phyloP scores from a whole-genome alignment of 2,888 invertebrate genomes.

The Sarcophaga caerulescens region DNA sequence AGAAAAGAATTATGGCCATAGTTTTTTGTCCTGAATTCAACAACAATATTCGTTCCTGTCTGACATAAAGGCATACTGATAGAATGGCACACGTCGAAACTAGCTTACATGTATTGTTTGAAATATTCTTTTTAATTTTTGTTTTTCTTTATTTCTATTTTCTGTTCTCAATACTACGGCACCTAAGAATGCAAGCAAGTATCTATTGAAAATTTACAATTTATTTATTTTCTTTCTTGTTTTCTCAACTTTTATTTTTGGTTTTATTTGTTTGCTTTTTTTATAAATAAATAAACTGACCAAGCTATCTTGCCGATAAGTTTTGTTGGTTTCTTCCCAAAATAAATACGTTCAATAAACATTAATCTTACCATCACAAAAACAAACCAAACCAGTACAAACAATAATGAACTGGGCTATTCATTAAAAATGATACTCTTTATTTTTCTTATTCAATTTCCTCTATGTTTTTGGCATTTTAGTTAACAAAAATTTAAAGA shows the following conservation, averaged over 20 bases:
- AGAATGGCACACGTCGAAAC: not conserved
- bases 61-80: not conserved
- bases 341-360: conserved; percentile 35
- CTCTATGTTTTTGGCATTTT: too few species aligned
- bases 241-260: not conserved
- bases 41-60: not conserved
- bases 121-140: not conserved
- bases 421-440: conserved; percentile 29
- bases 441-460: not conserved
- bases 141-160: too few species aligned
- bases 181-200: not conserved
- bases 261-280: too few species aligned
- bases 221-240: too few species aligned
- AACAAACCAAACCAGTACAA: conserved; percentile 38
- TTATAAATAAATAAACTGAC: conserved; percentile 44
- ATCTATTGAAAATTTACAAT: too few species aligned
- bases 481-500: too few species aligned
- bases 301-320: conserved; percentile 43
- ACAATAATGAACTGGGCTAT: conserved; percentile 58
- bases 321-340: not conserved
- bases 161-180: not conserved
- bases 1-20: conserved; percentile 63
- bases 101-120: conserved; percentile 30
- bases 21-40: conserved; percentile 65
- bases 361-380: conserved; percentile 18